Percentiles rank a stretch among this genome's conserved stretches.
Conservation (phyloP, 1,140 invertebrate species). For the Tetragnatha versicolor region DNA sequence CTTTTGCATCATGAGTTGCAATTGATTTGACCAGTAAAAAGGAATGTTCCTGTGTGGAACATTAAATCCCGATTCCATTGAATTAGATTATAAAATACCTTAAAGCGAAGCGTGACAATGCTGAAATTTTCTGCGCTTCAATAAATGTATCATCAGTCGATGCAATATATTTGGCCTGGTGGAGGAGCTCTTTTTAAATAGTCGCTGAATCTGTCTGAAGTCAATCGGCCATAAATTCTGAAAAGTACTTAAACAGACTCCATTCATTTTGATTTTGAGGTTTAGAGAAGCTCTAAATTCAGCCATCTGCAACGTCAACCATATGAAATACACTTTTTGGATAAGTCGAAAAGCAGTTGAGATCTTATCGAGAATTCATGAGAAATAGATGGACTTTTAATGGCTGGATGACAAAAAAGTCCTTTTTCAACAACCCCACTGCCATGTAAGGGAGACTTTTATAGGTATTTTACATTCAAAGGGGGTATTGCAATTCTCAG, state of each 20-base stretch:
- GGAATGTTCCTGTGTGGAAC: too few species aligned
- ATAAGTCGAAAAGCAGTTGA: slow-evolving; percentile 24
- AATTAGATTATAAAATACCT: too few species aligned
- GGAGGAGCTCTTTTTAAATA: neutral
- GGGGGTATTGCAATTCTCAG: slow-evolving; percentile 15
- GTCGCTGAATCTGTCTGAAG: slow-evolving; percentile 7
- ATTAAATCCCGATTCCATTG: too few species aligned
- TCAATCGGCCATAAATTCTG: slow-evolving; percentile 2
- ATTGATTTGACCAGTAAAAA: too few species aligned
- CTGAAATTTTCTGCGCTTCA: too few species aligned
- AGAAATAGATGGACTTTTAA: slow-evolving; percentile 52
- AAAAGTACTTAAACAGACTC: slow-evolving; percentile 26
- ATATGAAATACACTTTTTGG: slow-evolving; percentile 36
- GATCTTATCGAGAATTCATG: slow-evolving; percentile 47
- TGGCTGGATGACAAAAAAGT: slow-evolving; percentile 24
- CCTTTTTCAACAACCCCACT: neutral
- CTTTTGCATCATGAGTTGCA: too few species aligned
- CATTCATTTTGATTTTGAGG: slow-evolving; percentile 13
- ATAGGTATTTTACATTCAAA: slow-evolving; percentile 27
- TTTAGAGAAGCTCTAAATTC: slow-evolving; percentile 23
- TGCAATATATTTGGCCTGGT: too few species aligned
- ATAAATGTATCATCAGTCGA: too few species aligned
- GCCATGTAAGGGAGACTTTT: slow-evolving; percentile 20
- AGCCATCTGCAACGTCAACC: neutral
- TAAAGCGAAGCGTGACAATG: too few species aligned